Evolutionary conservation across 92 coral and sea anemone genomes (phyloP).

Genomic region (Micromussa lordhowensis): DNA sequence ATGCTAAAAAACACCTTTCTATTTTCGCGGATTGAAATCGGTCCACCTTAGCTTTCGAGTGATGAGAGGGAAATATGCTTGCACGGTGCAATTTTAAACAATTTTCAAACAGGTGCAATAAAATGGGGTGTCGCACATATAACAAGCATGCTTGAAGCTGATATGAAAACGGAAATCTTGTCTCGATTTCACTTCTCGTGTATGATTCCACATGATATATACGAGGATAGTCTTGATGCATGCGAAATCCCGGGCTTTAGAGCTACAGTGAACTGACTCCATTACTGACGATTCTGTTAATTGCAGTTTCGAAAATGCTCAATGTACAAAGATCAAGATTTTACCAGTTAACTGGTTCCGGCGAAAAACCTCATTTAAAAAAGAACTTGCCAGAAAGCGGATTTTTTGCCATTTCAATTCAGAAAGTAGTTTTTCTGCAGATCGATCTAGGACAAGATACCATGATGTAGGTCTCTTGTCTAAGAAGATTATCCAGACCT

Average conservation of each 20-base stretch:
- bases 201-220: background rate
- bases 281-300: background rate
- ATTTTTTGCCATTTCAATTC: background rate
- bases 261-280: background rate
- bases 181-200: background rate
- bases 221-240: background rate
- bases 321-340: no score
- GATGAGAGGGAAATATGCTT: background rate
- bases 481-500: background rate
- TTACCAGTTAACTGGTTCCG: no score
- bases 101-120: background rate
- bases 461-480: no score
- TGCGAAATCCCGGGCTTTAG: background rate
- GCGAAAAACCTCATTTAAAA: background rate
- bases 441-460: background rate
- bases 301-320: conserved; percentile 4
- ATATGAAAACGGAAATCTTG: background rate
- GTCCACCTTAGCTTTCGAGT: background rate
- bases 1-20: background rate
- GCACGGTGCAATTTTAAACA: background rate
- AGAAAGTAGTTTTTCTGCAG: background rate
- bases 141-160: background rate
- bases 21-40: background rate
- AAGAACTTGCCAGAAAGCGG: background rate
- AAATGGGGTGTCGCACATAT: background rate